Conservation (phyloP, 2,797 vertebrate genomes). For the Iguana delicatissima region DNA sequence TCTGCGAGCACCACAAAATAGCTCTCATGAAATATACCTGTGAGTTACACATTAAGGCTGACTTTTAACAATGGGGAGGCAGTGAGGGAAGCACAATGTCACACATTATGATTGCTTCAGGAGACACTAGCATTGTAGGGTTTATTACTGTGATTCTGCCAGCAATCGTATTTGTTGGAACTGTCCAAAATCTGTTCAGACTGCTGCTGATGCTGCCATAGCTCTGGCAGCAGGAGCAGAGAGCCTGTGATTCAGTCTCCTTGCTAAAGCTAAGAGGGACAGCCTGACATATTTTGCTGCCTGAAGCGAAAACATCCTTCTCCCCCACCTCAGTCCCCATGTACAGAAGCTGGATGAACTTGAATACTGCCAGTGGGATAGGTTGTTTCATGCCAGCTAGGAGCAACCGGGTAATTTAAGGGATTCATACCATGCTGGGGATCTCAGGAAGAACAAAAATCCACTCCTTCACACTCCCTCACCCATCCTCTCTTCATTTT, state of each 20-base stretch:
- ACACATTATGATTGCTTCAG: background rate
- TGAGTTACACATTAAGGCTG: background rate
- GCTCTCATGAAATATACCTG: background rate
- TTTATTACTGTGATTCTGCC: background rate
- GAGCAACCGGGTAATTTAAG: background rate
- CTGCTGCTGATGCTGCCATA: background rate
- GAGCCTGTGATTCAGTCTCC: too few species aligned
- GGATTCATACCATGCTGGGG: background rate
- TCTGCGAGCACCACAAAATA: constrained; percentile 11
- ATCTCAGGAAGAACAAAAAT: too few species aligned
- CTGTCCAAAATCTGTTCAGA: background rate
- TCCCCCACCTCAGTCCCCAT: background rate
- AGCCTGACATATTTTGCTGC: background rate
- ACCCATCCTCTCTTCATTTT: too few species aligned
- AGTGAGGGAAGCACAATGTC: background rate
- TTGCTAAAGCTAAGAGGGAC: background rate
- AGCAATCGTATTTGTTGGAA: background rate
- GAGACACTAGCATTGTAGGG: background rate
- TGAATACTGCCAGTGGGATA: background rate
- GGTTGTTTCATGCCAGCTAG: background rate
- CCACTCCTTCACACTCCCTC: too few species aligned
- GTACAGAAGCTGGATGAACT: background rate
- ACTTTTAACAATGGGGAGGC: background rate
- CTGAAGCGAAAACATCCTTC: background rate
- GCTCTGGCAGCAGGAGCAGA: background rate